A percentile compares a stretch with the other conserved stretches of the same genome.
phyloP scores from a whole-genome alignment of 2,888 invertebrate genomes.

The Arrhopalites spinosus region DNA sequence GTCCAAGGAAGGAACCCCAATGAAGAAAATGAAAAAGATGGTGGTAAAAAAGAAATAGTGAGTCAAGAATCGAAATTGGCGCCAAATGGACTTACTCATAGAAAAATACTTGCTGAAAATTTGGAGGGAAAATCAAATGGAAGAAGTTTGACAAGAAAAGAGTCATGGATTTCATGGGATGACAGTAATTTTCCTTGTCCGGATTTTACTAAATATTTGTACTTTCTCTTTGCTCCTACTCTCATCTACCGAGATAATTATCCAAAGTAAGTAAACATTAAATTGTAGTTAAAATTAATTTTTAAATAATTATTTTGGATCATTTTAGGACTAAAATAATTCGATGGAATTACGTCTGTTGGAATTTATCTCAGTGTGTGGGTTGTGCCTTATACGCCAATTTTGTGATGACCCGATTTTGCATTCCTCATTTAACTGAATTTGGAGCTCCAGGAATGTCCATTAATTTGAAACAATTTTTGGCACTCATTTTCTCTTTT shows the following conservation, averaged over 20 bases:
- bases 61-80: too few relatives aligned
- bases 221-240: constrained; percentile 87
- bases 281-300: too few relatives aligned
- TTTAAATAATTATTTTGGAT: too few relatives aligned
- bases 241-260: constrained; percentile 81
- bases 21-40: too few relatives aligned
- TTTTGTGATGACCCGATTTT: constrained; percentile 79
- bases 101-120: too few relatives aligned
- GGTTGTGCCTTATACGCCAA: constrained; percentile 80
- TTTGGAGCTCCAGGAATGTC: constrained; percentile 50
- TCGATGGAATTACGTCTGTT: constrained; percentile 74
- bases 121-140: too few relatives aligned
- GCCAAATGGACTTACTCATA: too few relatives aligned
- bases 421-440: constrained; percentile 55
- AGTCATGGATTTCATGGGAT: constrained; percentile 45
- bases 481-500: constrained; percentile 65
- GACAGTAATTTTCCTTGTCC: constrained; percentile 61
- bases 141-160: too few relatives aligned
- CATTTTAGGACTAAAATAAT: constrained; percentile 72
- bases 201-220: constrained; percentile 74
- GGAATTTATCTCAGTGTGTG: constrained; percentile 74
- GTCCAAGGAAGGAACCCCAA: too few relatives aligned
- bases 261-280: constrained; percentile 80
- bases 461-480: constrained; percentile 46
- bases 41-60: too few relatives aligned